Base-by-base conservation (phyloP, 2,113 vertebrate genomes). In the Menura novaehollandiae region DNA sequence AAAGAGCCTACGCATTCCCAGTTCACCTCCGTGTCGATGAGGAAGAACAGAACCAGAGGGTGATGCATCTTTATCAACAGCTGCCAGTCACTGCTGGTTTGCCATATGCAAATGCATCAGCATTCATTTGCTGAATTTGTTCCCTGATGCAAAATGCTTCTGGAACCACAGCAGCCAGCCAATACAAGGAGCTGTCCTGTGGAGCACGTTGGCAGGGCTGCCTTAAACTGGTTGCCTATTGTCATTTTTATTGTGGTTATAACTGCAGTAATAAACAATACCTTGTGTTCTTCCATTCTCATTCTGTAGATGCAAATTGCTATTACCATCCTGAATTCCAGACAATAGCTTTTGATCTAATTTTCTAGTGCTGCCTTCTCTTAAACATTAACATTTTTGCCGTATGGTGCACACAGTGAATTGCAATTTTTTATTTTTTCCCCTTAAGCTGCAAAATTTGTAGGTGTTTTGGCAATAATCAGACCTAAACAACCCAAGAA, bases 51-150 rank as follows among this genome's bases (percentile, higher is more conserved):
- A 96, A 88, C 51, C 64, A n/a, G 66, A 85, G 81, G 58, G 33
- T 62, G 88, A 95, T 51, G 89, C 13, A 43, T 93, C 95, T 97
- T 97, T 95, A 97, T 95, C 97, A 97, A 90, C 83, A 82, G 73
- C 91, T 93, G 91, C 71, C 96, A 96, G 89, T 89, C 69, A 43
- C 75, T 84, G 78, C 68, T 74, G 41, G 35, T 71, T 44, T 86
- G 93, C 94, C 46, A 33, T 16, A 55, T 60, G 72, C 86, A 97
- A 93, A 97, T 85, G n/a, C 37, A 87, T 56, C 69, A 63, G 83
- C 1, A 4, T 33, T 72, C 56, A 47, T 35, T 88, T 92, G 35
- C 60, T 89, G 88, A 89, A 83, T 89, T 88, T 88, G 79, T 41
- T 96, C 60, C 59, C 87, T 87, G 76, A 44, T 47, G 73, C 35